Base-by-base conservation (phyloP, 2,888 invertebrate genomes). In the Falcaria lacertinaria region DNA sequence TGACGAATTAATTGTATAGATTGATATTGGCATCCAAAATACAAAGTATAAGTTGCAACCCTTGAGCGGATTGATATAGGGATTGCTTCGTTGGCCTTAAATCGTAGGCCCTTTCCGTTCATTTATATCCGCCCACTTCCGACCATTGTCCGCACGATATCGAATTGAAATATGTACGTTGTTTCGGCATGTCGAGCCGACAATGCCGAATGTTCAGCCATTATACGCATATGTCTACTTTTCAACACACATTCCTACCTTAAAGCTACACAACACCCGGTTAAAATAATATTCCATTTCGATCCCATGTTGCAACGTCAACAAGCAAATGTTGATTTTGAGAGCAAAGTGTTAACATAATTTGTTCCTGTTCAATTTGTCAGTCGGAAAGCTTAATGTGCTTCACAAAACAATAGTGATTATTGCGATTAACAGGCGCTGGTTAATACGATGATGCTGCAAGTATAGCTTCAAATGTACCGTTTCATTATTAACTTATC, bases 131-230 rank as follows among this genome's bases (percentile, higher is more conserved):
- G 70, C 71, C 68, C 63, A 79, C 79, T 84, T 87, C 87, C 88
- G 86, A 74, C 77, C 82, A 81, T 79, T 83, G 84, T 83, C 74
- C 79, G 70, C 58, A 68, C 74, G 87, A 79, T 88, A 89, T 79
- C 87, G 84, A 69, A 73, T 78, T 89, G 88, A 89, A 87, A 87
- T 89, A 89, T 78, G 77, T 89, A 89, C 77, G 77, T 83, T 83
- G 87, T 86, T 84, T 78, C 73, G 76, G 67, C 71, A 74, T 76
- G 74, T 77, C 74, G 72, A 66, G 63, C 66, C 70, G 74, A 83
- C 76, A 80, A 78, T 75, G 61, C 67, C 44, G 45, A 13, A 25
- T 53, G 50, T 41, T 38, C 28, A 35, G 39, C 40, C 39, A 32
- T 43, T 46, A 43, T 43, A 37, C 43, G 42, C 46, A 34, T 43